Base-by-base conservation (phyloP, 2,113 vertebrate species). In the Uropsilus gracilis region DNA sequence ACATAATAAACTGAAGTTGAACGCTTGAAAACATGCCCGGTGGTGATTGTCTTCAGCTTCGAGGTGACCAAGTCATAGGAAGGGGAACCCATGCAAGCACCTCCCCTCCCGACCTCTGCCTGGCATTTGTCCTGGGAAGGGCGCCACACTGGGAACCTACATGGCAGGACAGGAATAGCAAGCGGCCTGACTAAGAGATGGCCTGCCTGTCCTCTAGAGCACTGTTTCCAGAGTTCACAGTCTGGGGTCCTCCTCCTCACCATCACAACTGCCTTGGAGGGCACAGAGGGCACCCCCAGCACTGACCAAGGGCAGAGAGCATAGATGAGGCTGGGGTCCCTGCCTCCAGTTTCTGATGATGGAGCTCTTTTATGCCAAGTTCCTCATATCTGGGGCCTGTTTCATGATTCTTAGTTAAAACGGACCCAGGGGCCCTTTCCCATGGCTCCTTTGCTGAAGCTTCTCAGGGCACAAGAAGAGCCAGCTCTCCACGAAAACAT, bases 121-220 rank as follows among this genome's bases (percentile, higher is more conserved):
- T 11, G 59, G n/a, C 4, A 34, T 34, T 34, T 24, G 4, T 12
- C 14, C 2, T 22, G 1, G 32, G 69, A 10, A 13, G 32, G 26
- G 39, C 8, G 26, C 17, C 2, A 0, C 50, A 26, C 44, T 63
- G 44, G 24, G 26, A 26, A 0, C 0, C 10, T 13, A 18, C 10
- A 24, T 4, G 3, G 32, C n/a, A 16, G 42, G 53, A 32, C 26
- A 48, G 50, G 61, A 59, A 73, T 2, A n/a, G 34, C 53, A 42
- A 8, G 42, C 13, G 30, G 63, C 39, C 68, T 84, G 24, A 12
- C 50, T 84, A 50, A 24, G 11, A 8, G 12, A 57, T 24, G 68
- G 20, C 5, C 37, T 76, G 55, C 78, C 66, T 44, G 55, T 75
- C n/a, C n/a, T n/a, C 61, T 14, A 46, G 48, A 34, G 53, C 0